Evolutionary conservation across 2,888 invertebrate species (phyloP), one percentile per base, ranked within the genome.

Genomic region (Acanthopleura granulata): DNA sequence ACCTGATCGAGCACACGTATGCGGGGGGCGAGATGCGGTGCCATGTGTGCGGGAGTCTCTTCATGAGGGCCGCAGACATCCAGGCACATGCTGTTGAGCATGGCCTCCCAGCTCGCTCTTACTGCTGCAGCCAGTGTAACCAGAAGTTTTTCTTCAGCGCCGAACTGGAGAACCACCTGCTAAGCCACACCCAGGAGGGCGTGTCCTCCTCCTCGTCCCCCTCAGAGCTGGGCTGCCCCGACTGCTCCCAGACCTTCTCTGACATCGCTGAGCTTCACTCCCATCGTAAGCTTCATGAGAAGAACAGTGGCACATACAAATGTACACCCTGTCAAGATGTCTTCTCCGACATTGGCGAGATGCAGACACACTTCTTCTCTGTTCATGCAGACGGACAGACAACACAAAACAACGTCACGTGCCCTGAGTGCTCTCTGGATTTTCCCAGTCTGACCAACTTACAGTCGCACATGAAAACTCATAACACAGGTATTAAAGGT

Each of bases 1-100:
- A 97, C 88, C 92, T 97, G 76, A 97, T 97, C 77, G 97, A 97
- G 85, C 97, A 98, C 90, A 96, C 96, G 0, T 97, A 96, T 87
- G 95, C 95, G 40, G 95, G 95, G 84, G 94, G 94, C 14, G 93
- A 93, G 51, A 96, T 95, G 88, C 94, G 94, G 4, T 97, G 97
- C 90, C 96, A 96, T 89, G 93, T 97, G 80, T 98, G 97, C 90
- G 95, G 95, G 14, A 94, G 95, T 0, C 94, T 95, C 0, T 97
- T 97, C 89, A 95, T 95, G 0, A 94, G 94, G n/a, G 94, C 97
- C 0, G 92, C 93, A 0, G 95, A 95, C 0, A 92, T 97, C 11
- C 94, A 97, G 87, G 93, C 93, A 73, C 97, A 97, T 90, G 94
- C 97, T 90, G 91, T 94, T 0, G 94, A 95, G 80, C 97, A 97